Percentiles rank a stretch among this genome's conserved stretches.
These are phyloP conservation scores for Eufriesea mexicana DNA, from an alignment of 1,140 invertebrate species.

Conservation along the genomic window DNA sequence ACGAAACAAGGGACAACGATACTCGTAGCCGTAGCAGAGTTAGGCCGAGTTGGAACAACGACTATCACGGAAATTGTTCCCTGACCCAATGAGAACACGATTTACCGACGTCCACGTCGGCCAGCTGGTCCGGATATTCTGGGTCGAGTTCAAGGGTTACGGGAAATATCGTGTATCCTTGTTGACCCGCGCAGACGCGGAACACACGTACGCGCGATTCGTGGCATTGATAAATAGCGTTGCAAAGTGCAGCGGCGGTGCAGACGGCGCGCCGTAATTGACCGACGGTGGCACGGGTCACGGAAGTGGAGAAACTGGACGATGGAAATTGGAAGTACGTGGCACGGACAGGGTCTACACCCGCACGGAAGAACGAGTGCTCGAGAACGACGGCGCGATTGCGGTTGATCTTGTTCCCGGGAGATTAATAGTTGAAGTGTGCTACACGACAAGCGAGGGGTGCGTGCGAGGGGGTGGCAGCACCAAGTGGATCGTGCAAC, in stretches of 20 bases:
- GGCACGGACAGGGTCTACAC: not conserved
- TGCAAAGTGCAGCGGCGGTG: slow-evolving; percentile 30
- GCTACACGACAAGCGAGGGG: not conserved
- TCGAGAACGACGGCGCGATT: not conserved
- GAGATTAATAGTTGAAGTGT: slow-evolving; percentile 1
- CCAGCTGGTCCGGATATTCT: slow-evolving; percentile 30
- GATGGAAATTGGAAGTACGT: slow-evolving; percentile 24
- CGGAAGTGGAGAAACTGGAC: slow-evolving; percentile 29
- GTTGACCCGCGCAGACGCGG: slow-evolving; percentile 41
- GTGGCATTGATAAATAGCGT: slow-evolving; percentile 39
- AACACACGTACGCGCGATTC: slow-evolving; percentile 29
- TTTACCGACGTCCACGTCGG: slow-evolving; percentile 33
- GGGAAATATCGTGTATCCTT: slow-evolving; percentile 40
- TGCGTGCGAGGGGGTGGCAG: no score
- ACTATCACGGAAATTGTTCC: slow-evolving; percentile 38
- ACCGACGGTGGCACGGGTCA: not conserved
- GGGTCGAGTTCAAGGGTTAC: slow-evolving; percentile 36
- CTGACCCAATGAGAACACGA: slow-evolving; percentile 7
- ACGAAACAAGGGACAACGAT: no score
- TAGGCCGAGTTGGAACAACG: not conserved
- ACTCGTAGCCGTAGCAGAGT: no score
- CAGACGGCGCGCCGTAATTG: slow-evolving; percentile 34
- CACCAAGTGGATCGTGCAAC: not conserved
- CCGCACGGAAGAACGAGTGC: not conserved
- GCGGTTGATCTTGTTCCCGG: not conserved